Percentiles rank a stretch among this genome's conserved stretches.
These are phyloP conservation scores for Pristionchus mayeri DNA, from an alignment of 2,888 invertebrate genomes.

Conservation along the genomic window DNA sequence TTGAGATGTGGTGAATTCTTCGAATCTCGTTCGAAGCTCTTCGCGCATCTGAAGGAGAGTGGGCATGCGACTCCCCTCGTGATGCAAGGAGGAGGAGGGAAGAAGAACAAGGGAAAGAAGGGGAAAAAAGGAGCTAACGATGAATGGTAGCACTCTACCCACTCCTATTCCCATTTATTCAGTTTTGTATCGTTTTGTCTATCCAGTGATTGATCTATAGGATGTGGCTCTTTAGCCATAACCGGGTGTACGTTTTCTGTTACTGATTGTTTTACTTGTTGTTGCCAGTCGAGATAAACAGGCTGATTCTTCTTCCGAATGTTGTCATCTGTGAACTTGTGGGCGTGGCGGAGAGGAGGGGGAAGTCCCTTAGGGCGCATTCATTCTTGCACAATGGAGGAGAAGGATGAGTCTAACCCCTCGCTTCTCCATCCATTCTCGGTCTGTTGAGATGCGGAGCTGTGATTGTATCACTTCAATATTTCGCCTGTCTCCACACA, in stretches of 20 bases:
- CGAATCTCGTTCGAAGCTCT: constrained; percentile 77
- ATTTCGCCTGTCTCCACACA: background rate
- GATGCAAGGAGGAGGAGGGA: constrained; percentile 54
- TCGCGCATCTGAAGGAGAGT: constrained; percentile 78
- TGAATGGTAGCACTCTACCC: constrained; percentile 26
- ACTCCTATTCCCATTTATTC: background rate
- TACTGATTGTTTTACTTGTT: constrained; percentile 32
- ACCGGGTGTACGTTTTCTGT: background rate
- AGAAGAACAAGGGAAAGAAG: constrained; percentile 53
- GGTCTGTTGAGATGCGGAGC: background rate
- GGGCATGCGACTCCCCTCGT: constrained; percentile 77
- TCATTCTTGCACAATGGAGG: constrained; percentile 32
- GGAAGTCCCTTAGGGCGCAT: constrained; percentile 34
- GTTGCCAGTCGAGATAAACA: background rate
- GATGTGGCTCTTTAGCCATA: background rate
- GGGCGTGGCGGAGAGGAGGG: background rate
- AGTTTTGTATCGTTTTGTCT: constrained; percentile 19
- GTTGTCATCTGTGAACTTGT: background rate
- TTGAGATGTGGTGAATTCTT: constrained; percentile 76
- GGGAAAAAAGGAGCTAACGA: constrained; percentile 18
- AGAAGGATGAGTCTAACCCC: constrained; percentile 34
- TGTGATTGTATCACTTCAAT: background rate
- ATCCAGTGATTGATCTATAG: background rate
- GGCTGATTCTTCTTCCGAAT: background rate
- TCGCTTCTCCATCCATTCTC: background rate